A percentile compares a stretch with the other conserved stretches of the same genome.
Evolutionary conservation across 2,113 vertebrate species (phyloP).

Genomic region (Tachuris rubrigastra): DNA sequence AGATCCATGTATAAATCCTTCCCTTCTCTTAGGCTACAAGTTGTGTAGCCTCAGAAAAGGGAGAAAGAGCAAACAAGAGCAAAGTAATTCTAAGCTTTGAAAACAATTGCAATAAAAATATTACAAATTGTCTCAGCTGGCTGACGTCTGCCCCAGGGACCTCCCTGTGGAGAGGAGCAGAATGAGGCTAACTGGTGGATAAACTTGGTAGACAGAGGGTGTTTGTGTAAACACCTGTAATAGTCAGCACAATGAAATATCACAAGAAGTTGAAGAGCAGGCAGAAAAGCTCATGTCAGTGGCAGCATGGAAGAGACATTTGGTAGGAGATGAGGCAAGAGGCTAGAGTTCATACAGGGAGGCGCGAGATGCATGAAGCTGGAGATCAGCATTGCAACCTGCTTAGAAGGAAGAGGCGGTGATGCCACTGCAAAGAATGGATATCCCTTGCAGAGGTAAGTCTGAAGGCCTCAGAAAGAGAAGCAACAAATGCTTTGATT

Average conservation of each 20-base stretch:
- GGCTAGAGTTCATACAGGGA: background rate
- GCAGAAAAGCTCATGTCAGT: background rate
- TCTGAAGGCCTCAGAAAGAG: background rate
- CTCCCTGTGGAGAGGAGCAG: background rate
- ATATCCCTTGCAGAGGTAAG: background rate
- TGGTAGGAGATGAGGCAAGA: background rate
- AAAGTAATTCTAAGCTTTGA: background rate
- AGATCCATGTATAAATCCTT: background rate
- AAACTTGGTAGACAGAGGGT: background rate
- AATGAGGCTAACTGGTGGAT: background rate
- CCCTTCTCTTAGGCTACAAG: background rate
- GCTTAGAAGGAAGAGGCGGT: background rate
- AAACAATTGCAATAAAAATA: background rate
- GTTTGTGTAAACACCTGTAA: background rate
- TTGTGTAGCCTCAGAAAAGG: background rate
- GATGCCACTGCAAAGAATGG: background rate
- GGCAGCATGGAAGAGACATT: background rate
- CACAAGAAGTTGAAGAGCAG: background rate
- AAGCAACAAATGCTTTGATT: background rate
- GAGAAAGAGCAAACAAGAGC: background rate
- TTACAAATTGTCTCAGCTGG: background rate
- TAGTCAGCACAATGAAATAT: background rate
- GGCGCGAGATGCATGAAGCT: fast-evolving
- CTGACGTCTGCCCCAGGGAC: background rate
- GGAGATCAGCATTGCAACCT: fast-evolving